Conservation (phyloP, 2,797 vertebrate genomes). For the Thamnophis elegans region DNA sequence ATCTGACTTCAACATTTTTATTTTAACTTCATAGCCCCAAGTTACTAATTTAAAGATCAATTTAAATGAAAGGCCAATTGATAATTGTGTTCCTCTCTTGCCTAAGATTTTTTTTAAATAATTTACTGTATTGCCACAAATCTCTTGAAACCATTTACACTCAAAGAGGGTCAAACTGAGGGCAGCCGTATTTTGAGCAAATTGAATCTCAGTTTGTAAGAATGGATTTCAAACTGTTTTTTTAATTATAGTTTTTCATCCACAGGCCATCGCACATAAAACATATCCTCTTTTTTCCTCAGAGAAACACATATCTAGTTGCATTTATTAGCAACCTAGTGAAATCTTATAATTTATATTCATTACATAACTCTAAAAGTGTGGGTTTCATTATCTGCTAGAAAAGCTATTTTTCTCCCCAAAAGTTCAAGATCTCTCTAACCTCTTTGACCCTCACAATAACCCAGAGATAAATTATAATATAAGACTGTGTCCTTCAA, state of each 20-base stretch:
- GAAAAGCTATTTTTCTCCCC: background rate
- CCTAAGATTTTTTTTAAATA: slow-evolving; percentile 18
- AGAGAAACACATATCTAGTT: slow-evolving; percentile 20
- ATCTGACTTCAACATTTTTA: slow-evolving; percentile 25
- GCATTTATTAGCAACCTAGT: background rate
- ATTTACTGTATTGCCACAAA: slow-evolving; percentile 56
- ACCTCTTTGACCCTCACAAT: background rate
- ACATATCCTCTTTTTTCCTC: background rate
- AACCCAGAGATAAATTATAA: background rate
- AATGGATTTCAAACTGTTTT: slow-evolving; percentile 55
- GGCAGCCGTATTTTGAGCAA: slow-evolving; percentile 49
- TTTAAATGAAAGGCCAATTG: slow-evolving; percentile 49
- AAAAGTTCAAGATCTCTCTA: background rate
- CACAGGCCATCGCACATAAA: slow-evolving; percentile 30
- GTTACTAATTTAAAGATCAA: slow-evolving; percentile 41
- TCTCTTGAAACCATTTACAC: slow-evolving; percentile 52
- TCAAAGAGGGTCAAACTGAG: slow-evolving; percentile 43
- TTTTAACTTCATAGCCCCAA: slow-evolving; percentile 13
- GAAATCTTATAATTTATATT: background rate
- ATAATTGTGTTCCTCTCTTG: slow-evolving; percentile 43
- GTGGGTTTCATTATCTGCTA: background rate
- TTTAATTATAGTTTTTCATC: slow-evolving; percentile 47
- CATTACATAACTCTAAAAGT: background rate
- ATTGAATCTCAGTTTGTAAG: slow-evolving; percentile 44
- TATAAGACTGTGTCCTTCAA: background rate